Evolutionary conservation across 2,113 vertebrate genomes (phyloP), one percentile per base, ranked within the genome.

Genomic region (Melierax canorus): DNA sequence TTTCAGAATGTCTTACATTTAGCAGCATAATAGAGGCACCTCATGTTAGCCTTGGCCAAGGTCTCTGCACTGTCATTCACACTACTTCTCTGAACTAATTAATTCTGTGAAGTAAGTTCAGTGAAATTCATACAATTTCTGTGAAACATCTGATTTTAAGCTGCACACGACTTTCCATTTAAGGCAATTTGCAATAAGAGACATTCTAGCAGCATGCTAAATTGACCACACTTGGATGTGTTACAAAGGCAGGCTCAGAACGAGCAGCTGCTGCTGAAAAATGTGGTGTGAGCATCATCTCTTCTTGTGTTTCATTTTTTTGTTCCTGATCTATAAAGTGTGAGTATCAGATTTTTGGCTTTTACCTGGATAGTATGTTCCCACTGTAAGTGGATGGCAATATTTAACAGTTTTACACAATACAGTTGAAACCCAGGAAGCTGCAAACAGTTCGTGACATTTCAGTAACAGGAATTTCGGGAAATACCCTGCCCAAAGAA

Each of bases 191-290:
- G 87, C 77, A 63, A 6, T 22, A 34, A 64, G 34, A 92, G 80
- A 48, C 88, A 17, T 10, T 58, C 58, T 5, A 89, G 80, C 87
- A 71, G 86, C 73, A 2, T 2, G 46, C 53, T 6, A 12, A 91
- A 78, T 5, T 8, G 71, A 86, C 84, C 74, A 51, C 85, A 18
- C 41, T 88, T 50, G 82, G 75, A 64, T 8, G 22, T 0, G 58
- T 21, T 14, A 76, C 81, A 95, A 83, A 83, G 41, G 53, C 59
- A 58, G 68, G 78, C 83, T 68, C 58, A 24, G 45, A 82, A 69
- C 0, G 39, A 94, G 87, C 66, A 76, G 93, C 94, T 41, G 92
- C 90, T 85, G 87, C 84, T 92, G 86, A 81, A 77, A 93, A 82
- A 86, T 21, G 92, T 48, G 84, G 77, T 85, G 90, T 39, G 78